A percentile compares a stretch with the other conserved stretches of the same genome.
phyloP scores from a whole-genome alignment of 2,113 vertebrate species.

The Passer domesticus region DNA sequence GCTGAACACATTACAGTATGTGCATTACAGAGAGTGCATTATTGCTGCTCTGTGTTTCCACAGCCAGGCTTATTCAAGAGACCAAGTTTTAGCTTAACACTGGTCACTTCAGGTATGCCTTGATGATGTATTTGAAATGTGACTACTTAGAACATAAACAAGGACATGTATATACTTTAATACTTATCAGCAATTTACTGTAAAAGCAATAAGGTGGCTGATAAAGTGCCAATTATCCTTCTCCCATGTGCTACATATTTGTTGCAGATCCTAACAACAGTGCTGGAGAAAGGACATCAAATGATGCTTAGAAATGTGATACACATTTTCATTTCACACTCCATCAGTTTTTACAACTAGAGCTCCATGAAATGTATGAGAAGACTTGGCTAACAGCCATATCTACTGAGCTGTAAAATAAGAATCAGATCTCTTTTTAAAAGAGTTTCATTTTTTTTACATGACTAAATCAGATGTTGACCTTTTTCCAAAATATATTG shows the following conservation, averaged over 20 bases:
- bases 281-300: slow-evolving; percentile 78
- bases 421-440: slow-evolving; percentile 61
- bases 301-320: slow-evolving; percentile 86
- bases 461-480: slow-evolving; percentile 41
- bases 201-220: slow-evolving; percentile 54
- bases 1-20: background rate
- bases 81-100: background rate
- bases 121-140: background rate
- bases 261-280: slow-evolving; percentile 69
- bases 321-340: slow-evolving; percentile 92
- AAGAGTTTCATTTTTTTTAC: slow-evolving; percentile 61
- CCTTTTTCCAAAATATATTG: slow-evolving; percentile 7
- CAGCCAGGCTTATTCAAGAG: background rate
- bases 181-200: slow-evolving; percentile 34
- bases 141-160: background rate
- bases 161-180: background rate
- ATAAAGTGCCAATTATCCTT: slow-evolving; percentile 68
- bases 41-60: background rate
- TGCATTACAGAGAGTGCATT: background rate
- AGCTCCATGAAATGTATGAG: slow-evolving; percentile 75
- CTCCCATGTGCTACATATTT: slow-evolving; percentile 64
- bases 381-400: slow-evolving; percentile 73
- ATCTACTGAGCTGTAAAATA: slow-evolving; percentile 73
- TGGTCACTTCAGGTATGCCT: background rate
- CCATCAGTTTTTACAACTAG: slow-evolving; percentile 84